Conservation (phyloP, 2,797 vertebrate genomes). For the Eulemur coronatus region DNA sequence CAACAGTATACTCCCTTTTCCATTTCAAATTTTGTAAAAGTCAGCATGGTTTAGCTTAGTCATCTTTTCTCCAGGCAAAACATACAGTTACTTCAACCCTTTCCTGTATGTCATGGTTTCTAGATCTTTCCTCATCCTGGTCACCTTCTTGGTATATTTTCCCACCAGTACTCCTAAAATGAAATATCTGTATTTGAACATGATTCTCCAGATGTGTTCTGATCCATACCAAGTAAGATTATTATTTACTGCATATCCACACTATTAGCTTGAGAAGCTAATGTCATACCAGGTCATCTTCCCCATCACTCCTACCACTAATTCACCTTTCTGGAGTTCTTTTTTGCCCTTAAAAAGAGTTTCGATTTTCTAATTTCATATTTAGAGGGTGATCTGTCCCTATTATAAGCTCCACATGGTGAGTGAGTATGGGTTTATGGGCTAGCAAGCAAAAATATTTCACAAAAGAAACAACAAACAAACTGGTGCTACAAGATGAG, state of each 20-base stretch:
- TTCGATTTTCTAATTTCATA: constrained; percentile 21
- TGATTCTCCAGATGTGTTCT: neutral
- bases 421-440: neutral
- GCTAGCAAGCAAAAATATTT: constrained; percentile 41
- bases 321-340: neutral
- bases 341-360: neutral
- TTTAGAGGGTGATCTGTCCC: neutral
- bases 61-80: neutral
- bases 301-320: neutral
- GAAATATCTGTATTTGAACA: neutral
- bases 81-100: neutral
- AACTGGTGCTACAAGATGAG: constrained; percentile 23
- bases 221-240: neutral
- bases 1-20: neutral
- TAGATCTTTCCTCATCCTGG: neutral
- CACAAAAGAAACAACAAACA: constrained; percentile 55
- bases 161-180: neutral
- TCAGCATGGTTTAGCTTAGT: neutral
- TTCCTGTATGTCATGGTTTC: constrained; percentile 17
- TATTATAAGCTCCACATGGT: neutral
- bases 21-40: neutral
- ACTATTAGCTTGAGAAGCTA: constrained; percentile 20
- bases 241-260: neutral
- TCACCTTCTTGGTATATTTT: neutral
- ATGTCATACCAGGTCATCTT: neutral